phyloP scores from a whole-genome alignment of 92 coral and sea anemone genomes.

The Porites cylindrica region DNA sequence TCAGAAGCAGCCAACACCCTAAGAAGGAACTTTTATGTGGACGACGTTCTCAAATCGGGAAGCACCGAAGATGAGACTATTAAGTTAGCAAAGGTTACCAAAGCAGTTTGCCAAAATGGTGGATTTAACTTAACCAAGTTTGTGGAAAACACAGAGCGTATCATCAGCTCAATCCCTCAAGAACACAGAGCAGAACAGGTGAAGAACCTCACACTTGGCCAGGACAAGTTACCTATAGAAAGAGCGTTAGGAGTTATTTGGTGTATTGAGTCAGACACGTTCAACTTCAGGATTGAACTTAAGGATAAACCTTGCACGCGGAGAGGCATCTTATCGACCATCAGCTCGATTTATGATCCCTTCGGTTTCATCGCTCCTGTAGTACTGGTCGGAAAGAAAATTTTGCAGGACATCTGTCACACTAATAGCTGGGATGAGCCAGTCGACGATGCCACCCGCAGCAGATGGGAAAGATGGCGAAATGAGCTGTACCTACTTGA shows the following conservation, averaged over 20 bases:
- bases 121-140: slow-evolving; percentile 74
- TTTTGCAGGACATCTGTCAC: slow-evolving; percentile 66
- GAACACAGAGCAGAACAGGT: slow-evolving; percentile 60
- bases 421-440: slow-evolving; percentile 54
- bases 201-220: slow-evolving; percentile 46
- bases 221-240: slow-evolving; percentile 64
- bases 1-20: slow-evolving; percentile 41
- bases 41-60: slow-evolving; percentile 54
- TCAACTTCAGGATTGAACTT: slow-evolving; percentile 51
- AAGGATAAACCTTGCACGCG: slow-evolving; percentile 65
- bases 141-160: slow-evolving; percentile 49
- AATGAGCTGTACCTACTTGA: slow-evolving; percentile 59
- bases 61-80: slow-evolving; percentile 57
- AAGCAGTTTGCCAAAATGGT: slow-evolving; percentile 46
- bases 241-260: slow-evolving; percentile 64
- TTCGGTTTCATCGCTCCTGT: slow-evolving; percentile 62
- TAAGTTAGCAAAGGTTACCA: slow-evolving; percentile 33
- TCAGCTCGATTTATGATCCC: slow-evolving; percentile 56
- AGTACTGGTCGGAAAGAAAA: slow-evolving; percentile 62
- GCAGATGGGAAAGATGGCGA: slow-evolving; percentile 62
- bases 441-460: slow-evolving; percentile 46
- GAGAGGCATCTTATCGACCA: slow-evolving; percentile 57
- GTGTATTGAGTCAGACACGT: slow-evolving; percentile 60
- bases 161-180: slow-evolving; percentile 47
- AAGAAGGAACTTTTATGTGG: slow-evolving; percentile 59